Evolutionary conservation across 2,797 vertebrate genomes (phyloP), one percentile per base, ranked within the genome.

Genomic region (Semaprochilodus insignis): DNA sequence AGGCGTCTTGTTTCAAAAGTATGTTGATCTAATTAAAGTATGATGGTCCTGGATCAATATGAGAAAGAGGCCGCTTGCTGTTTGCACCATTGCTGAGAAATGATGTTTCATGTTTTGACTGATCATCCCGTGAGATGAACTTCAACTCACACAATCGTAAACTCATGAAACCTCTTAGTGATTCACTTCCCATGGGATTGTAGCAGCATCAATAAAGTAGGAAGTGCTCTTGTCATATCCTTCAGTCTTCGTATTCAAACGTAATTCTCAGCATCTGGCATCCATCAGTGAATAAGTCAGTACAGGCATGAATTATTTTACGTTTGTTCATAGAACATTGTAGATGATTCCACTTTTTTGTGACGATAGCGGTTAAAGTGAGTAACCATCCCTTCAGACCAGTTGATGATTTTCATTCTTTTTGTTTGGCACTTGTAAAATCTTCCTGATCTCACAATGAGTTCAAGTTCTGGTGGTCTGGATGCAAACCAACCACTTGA

Each of bases 201-300:
- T 11, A 55, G 71, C 54, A 11, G 55, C 11, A 6, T 60, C 55
- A 25, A 15, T 60, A 6, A 55, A 31, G 19, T 2, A 74, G 72
- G 72, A 74, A 74, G 31, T 74, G 25, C 27, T 72, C 51, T 34
- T 40, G 73, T 59, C 73, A 74, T 44, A 17, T 63, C 36, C 74
- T 44, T 23, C 2, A 16, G 2, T 76, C n/a, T 63, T 76, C 21
- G 57, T 19, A 75, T 60, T 44, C 2, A 8, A 48, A 62, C 25
- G 17, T 62, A 51, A 23, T 48, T 25, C 57, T 54, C 40, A 52
- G 23, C 74, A 71, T 57, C 36, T 62, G 74, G 74, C 10, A 11
- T 34, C 23, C n/a, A 62, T 76, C 57, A 76, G 34, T 25, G 59
- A 62, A 48, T 76, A 48, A 76, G 57, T 76, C 34, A 62, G 23